phyloP scores from a whole-genome alignment of 2,888 invertebrate species.

The Mythimna vitellina region DNA sequence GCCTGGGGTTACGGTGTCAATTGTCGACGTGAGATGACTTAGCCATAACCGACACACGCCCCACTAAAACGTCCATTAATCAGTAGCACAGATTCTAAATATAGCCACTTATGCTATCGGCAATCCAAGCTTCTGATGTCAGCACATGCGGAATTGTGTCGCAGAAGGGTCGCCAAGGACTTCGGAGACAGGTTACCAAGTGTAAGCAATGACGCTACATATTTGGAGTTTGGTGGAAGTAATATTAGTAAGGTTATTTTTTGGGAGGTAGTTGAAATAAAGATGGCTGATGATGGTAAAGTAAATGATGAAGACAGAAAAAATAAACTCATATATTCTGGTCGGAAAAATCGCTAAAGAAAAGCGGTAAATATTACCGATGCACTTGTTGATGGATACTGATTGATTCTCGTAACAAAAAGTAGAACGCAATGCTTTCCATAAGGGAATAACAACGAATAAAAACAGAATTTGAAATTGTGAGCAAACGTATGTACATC shows the following conservation, averaged over 20 bases:
- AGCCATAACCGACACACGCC: conserved; percentile 70
- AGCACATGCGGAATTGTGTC: conserved; percentile 69
- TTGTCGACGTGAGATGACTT: conserved; percentile 79
- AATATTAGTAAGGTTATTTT: background rate
- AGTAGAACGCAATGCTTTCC: conserved; percentile 19
- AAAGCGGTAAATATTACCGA: conserved; percentile 11
- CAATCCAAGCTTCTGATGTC: conserved; percentile 83
- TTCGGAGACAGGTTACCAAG: conserved; percentile 19
- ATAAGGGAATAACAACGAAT: conserved; percentile 26
- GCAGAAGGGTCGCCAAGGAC: conserved; percentile 55
- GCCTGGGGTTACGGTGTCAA: conserved; percentile 86
- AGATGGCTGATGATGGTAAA: background rate
- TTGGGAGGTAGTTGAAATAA: background rate
- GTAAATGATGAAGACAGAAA: background rate
- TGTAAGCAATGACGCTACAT: background rate
- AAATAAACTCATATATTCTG: background rate
- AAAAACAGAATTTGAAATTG: conserved; percentile 42
- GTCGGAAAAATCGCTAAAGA: conserved; percentile 2
- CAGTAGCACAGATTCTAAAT: conserved; percentile 89
- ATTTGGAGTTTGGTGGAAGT: background rate
- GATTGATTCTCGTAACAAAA: conserved; percentile 43
- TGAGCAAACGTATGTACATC: conserved; percentile 33
- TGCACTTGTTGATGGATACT: conserved; percentile 14
- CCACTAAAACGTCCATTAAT: conserved; percentile 85
- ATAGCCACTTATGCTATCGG: conserved; percentile 88